Evolutionary conservation across 53 echinoderm and acorn worm genomes (phyloP), one percentile per base, ranked within the genome.

Genomic region (Echinarachnius parma): DNA sequence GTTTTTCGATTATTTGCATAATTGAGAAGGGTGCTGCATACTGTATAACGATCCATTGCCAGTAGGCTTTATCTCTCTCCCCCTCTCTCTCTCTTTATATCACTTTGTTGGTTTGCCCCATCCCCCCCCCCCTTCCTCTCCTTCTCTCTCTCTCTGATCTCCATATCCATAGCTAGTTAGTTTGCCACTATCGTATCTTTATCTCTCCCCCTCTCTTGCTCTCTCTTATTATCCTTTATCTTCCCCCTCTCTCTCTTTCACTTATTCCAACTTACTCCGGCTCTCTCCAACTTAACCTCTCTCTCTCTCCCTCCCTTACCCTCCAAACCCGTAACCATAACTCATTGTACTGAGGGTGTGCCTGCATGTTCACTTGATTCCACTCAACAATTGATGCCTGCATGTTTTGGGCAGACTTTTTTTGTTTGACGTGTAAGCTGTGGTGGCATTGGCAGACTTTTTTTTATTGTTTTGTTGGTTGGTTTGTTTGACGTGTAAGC

Each of bases 361-460:
- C 46, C 37, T 46, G 48, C 61, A 22, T 20, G 20, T 4, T 25
- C 42, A 39, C 42, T 9, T 39, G 7, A 21, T 21, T 60, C 34
- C 44, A 11, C 62, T 62, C 25, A 26, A 33, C 31, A 36, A 36
- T 39, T 48, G 14, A 19, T 28, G 29, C 65, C 46, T 65, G 25
- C 65, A 45, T 5, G 48, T 30, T 15, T 65, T 46, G 65, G 30
- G 46, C 31, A 65, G 65, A 65, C 48, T 65, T 31, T n/a, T n/a
- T n/a, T 65, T 65, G 65, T 65, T 65, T 48, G 65, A 45, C 19
- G 47, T 65, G 27, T 47, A 18, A 46, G 48, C 65, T 68, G 68
- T n/a, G 68, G 68, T 68, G 20, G 22, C 21, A 29, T n/a, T n/a
- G 30, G 46, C 31, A 65, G 65, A 65, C 48, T 65, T 31, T n/a